Conservation (phyloP, 2,113 vertebrate species). For the Rhinolophus ferrumequinum region DNA sequence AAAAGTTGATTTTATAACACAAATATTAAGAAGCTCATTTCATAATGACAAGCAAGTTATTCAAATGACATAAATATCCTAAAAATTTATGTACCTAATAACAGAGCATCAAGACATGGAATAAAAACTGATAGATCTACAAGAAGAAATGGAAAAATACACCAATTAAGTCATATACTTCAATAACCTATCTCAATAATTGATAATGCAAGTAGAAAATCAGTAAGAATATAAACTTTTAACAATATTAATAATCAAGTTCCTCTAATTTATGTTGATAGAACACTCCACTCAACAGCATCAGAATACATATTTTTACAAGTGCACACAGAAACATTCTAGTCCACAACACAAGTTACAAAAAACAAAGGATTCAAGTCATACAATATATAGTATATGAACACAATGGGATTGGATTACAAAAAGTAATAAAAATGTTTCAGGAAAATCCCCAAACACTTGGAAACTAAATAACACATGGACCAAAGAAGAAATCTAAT, state of each 20-base stretch:
- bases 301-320: not conserved
- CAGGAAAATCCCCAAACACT: not conserved
- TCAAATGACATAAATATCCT: not conserved
- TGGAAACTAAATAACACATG: not conserved
- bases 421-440: not conserved
- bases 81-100: not conserved
- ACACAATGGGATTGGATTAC: not conserved
- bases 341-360: not conserved
- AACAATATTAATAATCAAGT: not conserved
- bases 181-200: not conserved
- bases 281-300: not conserved
- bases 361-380: not conserved
- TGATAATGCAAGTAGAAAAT: not conserved
- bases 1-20: not conserved
- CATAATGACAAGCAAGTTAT: not conserved
- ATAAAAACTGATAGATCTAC: not conserved
- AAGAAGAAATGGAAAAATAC: not conserved
- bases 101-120: not conserved
- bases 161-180: not conserved
- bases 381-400: not conserved
- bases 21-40: not conserved
- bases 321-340: not conserved
- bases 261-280: not conserved
- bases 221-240: not conserved
- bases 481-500: not conserved